Conservation (phyloP, 2,797 vertebrate species). For the Diplodus sargus region DNA sequence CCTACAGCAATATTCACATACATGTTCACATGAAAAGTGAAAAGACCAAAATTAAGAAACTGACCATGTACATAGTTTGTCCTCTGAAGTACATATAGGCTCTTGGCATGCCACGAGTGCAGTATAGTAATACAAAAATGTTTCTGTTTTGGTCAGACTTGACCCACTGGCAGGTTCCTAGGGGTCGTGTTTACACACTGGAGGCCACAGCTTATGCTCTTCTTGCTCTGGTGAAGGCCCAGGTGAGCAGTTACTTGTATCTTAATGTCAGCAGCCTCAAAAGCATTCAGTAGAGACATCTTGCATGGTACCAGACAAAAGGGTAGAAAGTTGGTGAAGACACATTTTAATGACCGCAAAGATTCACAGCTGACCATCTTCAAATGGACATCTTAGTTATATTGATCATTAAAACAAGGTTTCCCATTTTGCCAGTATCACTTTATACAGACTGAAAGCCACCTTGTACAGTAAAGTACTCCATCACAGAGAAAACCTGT, state of each 20-base stretch:
- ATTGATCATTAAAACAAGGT: too few species aligned
- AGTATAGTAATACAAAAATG: not conserved
- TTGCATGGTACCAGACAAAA: not conserved
- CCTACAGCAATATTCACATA: not conserved
- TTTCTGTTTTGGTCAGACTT: slow-evolving; percentile 52
- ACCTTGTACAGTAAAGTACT: not conserved
- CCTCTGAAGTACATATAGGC: not conserved
- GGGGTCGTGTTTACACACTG: slow-evolving; percentile 76
- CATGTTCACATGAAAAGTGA: not conserved
- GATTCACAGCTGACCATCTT: too few species aligned
- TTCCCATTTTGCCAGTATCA: too few species aligned
- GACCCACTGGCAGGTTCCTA: slow-evolving; percentile 80
- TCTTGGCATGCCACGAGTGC: not conserved
- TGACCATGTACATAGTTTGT: not conserved
- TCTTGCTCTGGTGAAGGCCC: slow-evolving; percentile 81
- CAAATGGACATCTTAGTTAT: too few species aligned
- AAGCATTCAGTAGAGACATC: not conserved
- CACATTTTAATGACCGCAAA: not conserved
- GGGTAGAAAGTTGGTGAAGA: not conserved
- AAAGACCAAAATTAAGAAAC: not conserved
- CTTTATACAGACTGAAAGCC: too few species aligned
- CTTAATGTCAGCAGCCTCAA: not conserved
- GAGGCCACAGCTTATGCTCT: slow-evolving; percentile 90
- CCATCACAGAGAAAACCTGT: too few species aligned
- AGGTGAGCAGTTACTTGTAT: slow-evolving; percentile 32